These are phyloP conservation scores for Acleris cristana DNA, from an alignment of 2,888 invertebrate genomes.

Conservation along the genomic window DNA sequence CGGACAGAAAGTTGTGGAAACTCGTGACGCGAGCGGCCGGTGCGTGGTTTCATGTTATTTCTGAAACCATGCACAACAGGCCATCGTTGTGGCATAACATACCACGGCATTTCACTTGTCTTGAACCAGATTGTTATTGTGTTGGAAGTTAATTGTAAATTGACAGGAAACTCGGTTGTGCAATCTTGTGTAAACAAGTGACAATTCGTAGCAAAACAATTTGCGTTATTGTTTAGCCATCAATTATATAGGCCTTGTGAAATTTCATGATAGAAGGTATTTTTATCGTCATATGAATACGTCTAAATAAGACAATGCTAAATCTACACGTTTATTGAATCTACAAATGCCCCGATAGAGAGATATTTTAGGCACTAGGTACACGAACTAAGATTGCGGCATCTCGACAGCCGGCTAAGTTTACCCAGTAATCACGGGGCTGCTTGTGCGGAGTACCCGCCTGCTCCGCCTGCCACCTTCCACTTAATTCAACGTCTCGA, in stretches of 20 bases:
- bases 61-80: slow-evolving; percentile 2
- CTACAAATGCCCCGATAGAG: not conserved
- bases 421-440: slow-evolving; percentile 26
- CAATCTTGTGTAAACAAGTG: no score
- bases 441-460: slow-evolving; percentile 4
- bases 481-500: slow-evolving; percentile 16
- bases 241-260: not conserved
- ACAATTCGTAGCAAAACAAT: no score
- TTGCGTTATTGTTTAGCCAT: no score
- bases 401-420: not conserved
- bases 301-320: no score
- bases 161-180: no score
- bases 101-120: not conserved
- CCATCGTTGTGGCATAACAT: slow-evolving; percentile 9
- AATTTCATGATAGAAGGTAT: not conserved
- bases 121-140: no score
- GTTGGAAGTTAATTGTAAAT: no score
- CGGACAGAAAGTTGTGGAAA: slow-evolving; percentile 7
- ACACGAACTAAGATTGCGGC: slow-evolving; percentile 1
- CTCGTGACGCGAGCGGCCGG: slow-evolving; percentile 1
- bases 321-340: no score
- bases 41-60: slow-evolving; percentile 4
- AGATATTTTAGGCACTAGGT: not conserved
- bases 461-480: slow-evolving; percentile 2
- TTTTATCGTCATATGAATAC: no score